Percentiles rank a stretch among this genome's conserved stretches.
phyloP scores from a whole-genome alignment of 1,140 invertebrate species.

The Propsilocerus akamusi region DNA sequence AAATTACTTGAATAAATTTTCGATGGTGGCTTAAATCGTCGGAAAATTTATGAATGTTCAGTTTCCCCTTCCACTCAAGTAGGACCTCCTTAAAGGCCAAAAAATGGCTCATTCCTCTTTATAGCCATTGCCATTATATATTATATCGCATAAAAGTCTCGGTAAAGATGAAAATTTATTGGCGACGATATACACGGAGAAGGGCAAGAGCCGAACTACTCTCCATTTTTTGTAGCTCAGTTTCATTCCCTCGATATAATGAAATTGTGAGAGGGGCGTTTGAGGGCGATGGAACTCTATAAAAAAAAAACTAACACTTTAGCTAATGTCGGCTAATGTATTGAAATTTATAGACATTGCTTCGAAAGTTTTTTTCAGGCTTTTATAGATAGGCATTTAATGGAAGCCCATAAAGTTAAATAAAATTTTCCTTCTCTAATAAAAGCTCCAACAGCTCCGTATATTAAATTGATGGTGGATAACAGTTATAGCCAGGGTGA shows the following conservation, averaged over 20 bases:
- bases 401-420: not conserved
- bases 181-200: not conserved
- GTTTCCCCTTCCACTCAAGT: no score
- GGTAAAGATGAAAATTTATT: slow-evolving; percentile 3
- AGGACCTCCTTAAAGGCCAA: no score
- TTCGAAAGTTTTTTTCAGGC: not conserved
- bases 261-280: not conserved
- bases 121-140: no score
- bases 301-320: slow-evolving; percentile 1
- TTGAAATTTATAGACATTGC: slow-evolving; percentile 3
- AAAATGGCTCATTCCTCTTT: no score
- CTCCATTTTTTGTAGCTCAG: no score
- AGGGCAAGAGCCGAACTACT: no score
- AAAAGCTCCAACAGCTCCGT: no score
- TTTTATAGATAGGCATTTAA: not conserved
- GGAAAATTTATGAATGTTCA: not conserved
- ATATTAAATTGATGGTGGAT: no score
- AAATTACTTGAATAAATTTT: slow-evolving; percentile 3
- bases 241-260: not conserved
- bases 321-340: slow-evolving; percentile 1
- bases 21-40: slow-evolving; percentile 1
- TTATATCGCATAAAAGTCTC: no score
- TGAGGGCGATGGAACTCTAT: not conserved
- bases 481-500: no score
- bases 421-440: no score